Evolutionary conservation across 92 coral and sea anemone genomes (phyloP), one percentile per base, ranked within the genome.

Genomic region (Umimayanthus kanabou): DNA sequence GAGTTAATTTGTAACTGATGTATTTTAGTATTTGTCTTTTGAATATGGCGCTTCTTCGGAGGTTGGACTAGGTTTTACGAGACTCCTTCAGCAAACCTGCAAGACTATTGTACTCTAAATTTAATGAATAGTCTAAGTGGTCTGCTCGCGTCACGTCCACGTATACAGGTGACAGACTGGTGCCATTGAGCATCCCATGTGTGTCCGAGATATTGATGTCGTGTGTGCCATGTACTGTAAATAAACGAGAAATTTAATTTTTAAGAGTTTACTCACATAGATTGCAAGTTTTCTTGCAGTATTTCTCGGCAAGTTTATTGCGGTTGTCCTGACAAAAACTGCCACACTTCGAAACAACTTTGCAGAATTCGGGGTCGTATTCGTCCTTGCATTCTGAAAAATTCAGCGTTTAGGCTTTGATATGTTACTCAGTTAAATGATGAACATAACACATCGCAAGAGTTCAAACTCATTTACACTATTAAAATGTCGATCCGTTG

Each of bases 301-400:
- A 77, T 77, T 77, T 77, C 81, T 78, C 82, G 18, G 82, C 64
- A 66, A 78, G 40, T 16, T 78, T 26, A 26, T 78, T 50, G 58
- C 64, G 39, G 66, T 78, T 78, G 33, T 1, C 20, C 82, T 50
- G 18, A 50, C 82, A 78, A 26, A 78, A 78, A 45, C 39, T 50
- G 25, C 82, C 82, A 40, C 82, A 78, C 43, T 78, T 45, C 22
- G 82, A 45, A 47, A 25, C 66, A 26, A 2, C 66, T 78, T 78
- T 78, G 82, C 82, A 78, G 82, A 78, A 26, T 8, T 78, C 82
- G 0, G 82, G 23, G 61, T 78, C 66, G 82, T 78, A 78, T 78
- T 78, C 82, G 43, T 78, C 82, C 64, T 78, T 78, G 82, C 82
- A 78, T 78, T 78, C 82, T 78, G 61, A 5, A 50, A 78, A 49